Percentiles rank a stretch among this genome's conserved stretches.
These are phyloP conservation scores for Gymnosoma rotundatum DNA, from an alignment of 2,888 invertebrate species.

Conservation along the genomic window DNA sequence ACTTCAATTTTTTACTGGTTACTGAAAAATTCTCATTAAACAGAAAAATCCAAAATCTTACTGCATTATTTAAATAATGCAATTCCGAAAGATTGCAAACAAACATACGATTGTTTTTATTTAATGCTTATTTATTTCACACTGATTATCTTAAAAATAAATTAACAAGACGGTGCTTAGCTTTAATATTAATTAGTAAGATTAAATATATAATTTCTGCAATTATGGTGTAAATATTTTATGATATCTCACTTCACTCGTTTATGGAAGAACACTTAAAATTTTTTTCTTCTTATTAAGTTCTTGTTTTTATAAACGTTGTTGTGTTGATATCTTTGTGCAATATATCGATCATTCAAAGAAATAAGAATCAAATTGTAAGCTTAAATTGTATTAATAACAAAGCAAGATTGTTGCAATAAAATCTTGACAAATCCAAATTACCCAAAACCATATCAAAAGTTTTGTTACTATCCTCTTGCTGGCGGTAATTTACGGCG, in stretches of 20 bases:
- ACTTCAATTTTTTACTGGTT: too few species aligned
- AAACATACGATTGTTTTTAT: not conserved
- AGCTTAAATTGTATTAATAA: conserved; percentile 36
- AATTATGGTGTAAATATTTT: conserved; percentile 1
- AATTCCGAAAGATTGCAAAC: too few species aligned
- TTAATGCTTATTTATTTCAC: not conserved
- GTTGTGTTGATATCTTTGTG: conserved; percentile 45
- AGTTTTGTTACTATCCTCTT: conserved; percentile 75
- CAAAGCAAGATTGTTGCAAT: conserved; percentile 22
- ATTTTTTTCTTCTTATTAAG: not conserved
- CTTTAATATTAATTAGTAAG: conserved; percentile 30
- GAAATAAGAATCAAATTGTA: not conserved
- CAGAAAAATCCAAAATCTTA: too few species aligned
- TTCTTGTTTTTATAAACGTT: not conserved
- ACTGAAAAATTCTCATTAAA: too few species aligned
- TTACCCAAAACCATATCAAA: not conserved
- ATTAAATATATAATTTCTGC: conserved; percentile 9
- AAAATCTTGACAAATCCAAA: conserved; percentile 13
- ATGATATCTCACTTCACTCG: not conserved
- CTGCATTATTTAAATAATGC: too few species aligned
- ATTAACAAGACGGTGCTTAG: conserved; percentile 43
- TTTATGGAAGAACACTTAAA: not conserved
- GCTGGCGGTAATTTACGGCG: conserved; percentile 75
- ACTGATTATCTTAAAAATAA: conserved; percentile 20
- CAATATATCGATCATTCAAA: conserved; percentile 11